Conservation (phyloP, 2,113 vertebrate species). For the Xenopus borealis region DNA sequence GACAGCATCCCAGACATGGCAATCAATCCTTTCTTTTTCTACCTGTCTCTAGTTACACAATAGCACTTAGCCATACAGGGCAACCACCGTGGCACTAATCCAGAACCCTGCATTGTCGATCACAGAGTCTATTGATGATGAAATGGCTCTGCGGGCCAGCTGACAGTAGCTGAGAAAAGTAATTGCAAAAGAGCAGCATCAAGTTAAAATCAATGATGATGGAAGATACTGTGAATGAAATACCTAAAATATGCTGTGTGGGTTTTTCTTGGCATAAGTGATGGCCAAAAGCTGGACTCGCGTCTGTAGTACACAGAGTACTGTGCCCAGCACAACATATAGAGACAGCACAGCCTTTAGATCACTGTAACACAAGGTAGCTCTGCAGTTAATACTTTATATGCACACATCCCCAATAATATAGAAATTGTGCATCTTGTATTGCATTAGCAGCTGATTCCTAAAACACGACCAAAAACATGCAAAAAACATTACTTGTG, state of each 20-base stretch:
- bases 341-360: too few species aligned
- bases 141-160: background rate
- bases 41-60: background rate
- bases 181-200: background rate
- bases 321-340: too few species aligned
- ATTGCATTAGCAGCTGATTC: too few species aligned
- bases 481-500: too few species aligned
- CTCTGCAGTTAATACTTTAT: too few species aligned
- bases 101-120: background rate
- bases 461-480: too few species aligned
- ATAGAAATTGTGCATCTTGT: too few species aligned
- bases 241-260: slow-evolving; percentile 8
- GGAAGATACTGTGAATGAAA: slow-evolving; percentile 29
- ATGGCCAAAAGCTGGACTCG: slow-evolving; percentile 29
- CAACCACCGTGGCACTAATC: slow-evolving; percentile 2
- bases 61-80: slow-evolving; percentile 1
- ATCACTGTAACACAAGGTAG: too few species aligned
- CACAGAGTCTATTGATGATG: background rate
- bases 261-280: slow-evolving; percentile 24
- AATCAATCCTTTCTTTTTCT: slow-evolving; percentile 22
- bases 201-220: slow-evolving; percentile 1
- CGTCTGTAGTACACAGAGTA: too few species aligned
- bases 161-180: background rate
- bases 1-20: slow-evolving; percentile 23
- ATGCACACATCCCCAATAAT: too few species aligned